These are phyloP conservation scores for Frankliniella fusca DNA, from an alignment of 2,888 invertebrate genomes.

Conservation along the genomic window DNA sequence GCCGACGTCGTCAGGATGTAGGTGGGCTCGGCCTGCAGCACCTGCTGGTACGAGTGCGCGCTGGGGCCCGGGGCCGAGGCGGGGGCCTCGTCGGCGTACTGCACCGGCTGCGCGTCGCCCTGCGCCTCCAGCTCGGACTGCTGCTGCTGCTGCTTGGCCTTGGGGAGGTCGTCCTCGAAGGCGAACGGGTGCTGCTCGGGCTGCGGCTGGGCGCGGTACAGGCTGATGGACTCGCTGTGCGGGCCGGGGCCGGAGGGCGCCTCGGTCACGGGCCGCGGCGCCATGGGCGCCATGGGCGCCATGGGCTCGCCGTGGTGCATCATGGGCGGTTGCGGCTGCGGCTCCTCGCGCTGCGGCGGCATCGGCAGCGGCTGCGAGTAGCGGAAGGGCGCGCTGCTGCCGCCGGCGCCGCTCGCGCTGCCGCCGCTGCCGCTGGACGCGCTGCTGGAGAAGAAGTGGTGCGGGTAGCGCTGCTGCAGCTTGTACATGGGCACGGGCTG, in stretches of 20 bases:
- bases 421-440: neutral
- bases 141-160: slow-evolving; percentile 7
- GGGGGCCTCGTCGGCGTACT: slow-evolving; percentile 8
- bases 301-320: neutral
- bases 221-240: neutral
- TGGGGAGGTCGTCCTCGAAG: slow-evolving; percentile 3
- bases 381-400: slow-evolving; percentile 22
- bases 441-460: slow-evolving; percentile 8
- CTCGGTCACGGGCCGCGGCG: neutral
- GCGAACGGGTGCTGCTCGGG: neutral
- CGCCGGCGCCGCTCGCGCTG: neutral
- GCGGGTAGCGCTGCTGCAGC: slow-evolving; percentile 13
- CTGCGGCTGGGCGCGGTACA: slow-evolving; percentile 13
- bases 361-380: slow-evolving; percentile 11
- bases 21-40: slow-evolving; percentile 11
- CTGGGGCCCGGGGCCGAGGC: neutral
- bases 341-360: slow-evolving; percentile 17
- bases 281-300: neutral
- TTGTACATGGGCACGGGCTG: neutral
- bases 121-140: neutral
- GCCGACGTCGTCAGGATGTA: neutral
- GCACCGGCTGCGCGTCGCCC: neutral
- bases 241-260: neutral
- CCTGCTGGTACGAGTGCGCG: slow-evolving; percentile 7
- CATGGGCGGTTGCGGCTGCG: neutral